Base-by-base conservation (phyloP, 2,113 vertebrate genomes). In the Psephotus haematonotus region DNA sequence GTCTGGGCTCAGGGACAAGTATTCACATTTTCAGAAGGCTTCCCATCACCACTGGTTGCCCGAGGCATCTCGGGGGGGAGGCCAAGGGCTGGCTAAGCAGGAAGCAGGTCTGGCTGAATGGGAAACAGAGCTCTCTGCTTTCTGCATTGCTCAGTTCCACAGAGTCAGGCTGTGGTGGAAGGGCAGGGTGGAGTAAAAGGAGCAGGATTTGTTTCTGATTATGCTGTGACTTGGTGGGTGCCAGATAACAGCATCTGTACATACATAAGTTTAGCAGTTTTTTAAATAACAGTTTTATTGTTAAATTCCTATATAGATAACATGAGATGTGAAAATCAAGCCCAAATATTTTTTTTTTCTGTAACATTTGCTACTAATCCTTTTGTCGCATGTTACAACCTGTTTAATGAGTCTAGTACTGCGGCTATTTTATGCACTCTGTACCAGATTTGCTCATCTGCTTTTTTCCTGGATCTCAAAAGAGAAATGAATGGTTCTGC, bases 41-140 rank as follows among this genome's bases (percentile, higher is more conserved):
- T 81, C 10, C 44, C 2, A 2, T 69, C 2, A 0, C 12, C 15
- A 4, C 2, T 37, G 37, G 11, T 39, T 59, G 50, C 37, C 52
- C 43, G 7, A 60, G 69, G 59, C 7, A 9, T 46, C 64, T 11
- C 5, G 0, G 20, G 28, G 28, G 52, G 67, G 52, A 68, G 24
- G 37, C 27, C n/a, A 8, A 49, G 64, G 55, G 22, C 50, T 69
- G 41, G 39, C 78, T n/a, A 57, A 19, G 22, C 33, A 10, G 57
- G 33, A 59, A 59, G 57, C 57, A 44, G 64, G 50, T 22, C 50
- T 69, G 33, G 35, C 82, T 28, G 62, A 19, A 22, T 2, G 7
- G 37, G 52, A 37, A 44, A n/a, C 37, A 59, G 46, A 59, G 22
- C 31, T 37, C 2, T 14, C 49, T 87, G 69, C 74, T 41, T 13